A percentile compares a stretch with the other conserved stretches of the same genome.
Conservation (phyloP, 2,888 invertebrate species). For the Cephalotes varians region DNA sequence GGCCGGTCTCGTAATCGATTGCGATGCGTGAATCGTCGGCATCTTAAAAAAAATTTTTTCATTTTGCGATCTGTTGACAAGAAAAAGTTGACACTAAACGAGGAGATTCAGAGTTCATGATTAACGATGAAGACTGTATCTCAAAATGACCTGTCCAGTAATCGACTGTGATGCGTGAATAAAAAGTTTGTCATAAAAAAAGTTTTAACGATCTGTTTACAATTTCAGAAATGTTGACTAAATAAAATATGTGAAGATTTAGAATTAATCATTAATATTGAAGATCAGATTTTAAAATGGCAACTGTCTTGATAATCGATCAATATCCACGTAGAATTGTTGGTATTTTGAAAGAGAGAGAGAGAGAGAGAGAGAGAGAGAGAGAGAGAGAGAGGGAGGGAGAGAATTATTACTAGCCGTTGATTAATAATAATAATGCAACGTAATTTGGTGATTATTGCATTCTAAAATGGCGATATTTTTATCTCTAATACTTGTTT, state of each 20-base stretch:
- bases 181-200: constrained; percentile 4
- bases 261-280: background rate
- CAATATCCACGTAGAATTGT: background rate
- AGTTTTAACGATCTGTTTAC: background rate
- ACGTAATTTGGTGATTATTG: constrained; percentile 1
- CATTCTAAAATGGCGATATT: background rate
- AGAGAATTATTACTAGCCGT: background rate
- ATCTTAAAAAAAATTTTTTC: constrained; percentile 5
- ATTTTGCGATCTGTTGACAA: background rate
- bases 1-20: constrained; percentile 32
- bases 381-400: background rate
- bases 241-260: background rate
- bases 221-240: background rate
- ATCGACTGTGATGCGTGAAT: background rate
- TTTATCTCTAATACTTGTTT: background rate
- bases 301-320: background rate
- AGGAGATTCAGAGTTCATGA: background rate
- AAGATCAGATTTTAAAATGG: background rate
- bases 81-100: background rate
- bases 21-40: constrained; percentile 3
- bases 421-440: background rate
- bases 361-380: too few relatives aligned
- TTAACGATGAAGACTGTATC: background rate
- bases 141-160: background rate
- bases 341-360: background rate